Evolutionary conservation across 2,797 vertebrate species (phyloP), one percentile per base, ranked within the genome.

Genomic region (Halcyon leucocephala): DNA sequence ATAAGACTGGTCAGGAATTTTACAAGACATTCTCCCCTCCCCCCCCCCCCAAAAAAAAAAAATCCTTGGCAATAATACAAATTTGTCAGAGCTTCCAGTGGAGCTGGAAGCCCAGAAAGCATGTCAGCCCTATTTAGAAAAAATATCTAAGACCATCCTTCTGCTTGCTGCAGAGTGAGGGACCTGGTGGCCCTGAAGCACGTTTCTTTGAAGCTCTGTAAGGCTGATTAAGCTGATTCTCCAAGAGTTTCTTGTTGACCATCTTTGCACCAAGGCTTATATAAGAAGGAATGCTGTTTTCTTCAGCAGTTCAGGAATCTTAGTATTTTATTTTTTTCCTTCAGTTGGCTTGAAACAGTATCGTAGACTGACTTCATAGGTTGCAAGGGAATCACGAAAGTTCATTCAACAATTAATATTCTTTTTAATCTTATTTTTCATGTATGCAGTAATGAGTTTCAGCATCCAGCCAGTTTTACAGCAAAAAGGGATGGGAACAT

Each of bases 1-100:
- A 86, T 92, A 92, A 89, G 61, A 72, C 44, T 76, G 73, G 80
- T 83, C 79, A 81, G 72, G 79, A 96, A 82, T 93, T 95, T 91
- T 81, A 88, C 26, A 83, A 73, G 60, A 67, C 29, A 5, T 14
- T 55, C 3, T 48, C 60, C 86, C 12, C 72, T 16, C 5, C 12
- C 72, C 18, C 4, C 6, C 11, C 16, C 33, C 57, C 31, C 52
- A 90, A 35, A 35, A 35, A 35, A 35, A 35, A 35, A 35, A 35
- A 55, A 76, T 88, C 42, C 66, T 93, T 89, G 73, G 41, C 62
- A 95, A 86, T 65, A 70, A 54, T 41, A 81, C 44, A 84, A 65
- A 54, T 79, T 88, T 69, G 2, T 81, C 54, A 66, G 44, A 41
- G 37, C 10, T 90, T 79, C 54, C 37, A 65, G n/a, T 39, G 42